A percentile compares a stretch with the other conserved stretches of the same genome.
Conservation (phyloP, 2,113 vertebrate species). For the Corvus hawaiiensis region DNA sequence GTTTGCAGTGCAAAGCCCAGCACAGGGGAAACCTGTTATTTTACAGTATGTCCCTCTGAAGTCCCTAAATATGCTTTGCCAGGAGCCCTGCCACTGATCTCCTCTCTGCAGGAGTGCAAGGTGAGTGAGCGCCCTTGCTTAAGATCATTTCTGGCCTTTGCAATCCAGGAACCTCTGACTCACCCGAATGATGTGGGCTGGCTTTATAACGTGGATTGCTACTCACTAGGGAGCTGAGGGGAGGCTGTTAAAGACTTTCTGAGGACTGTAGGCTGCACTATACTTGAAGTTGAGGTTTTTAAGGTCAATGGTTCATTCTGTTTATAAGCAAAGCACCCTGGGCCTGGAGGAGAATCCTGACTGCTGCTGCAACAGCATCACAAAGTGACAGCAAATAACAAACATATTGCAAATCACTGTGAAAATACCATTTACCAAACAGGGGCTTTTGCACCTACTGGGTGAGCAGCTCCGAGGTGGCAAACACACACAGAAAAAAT, state of each 20-base stretch:
- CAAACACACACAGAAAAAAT: not conserved
- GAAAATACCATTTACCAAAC: not conserved
- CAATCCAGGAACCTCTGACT: conserved; percentile 22
- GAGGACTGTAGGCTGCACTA: conserved; percentile 33
- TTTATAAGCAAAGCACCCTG: not conserved
- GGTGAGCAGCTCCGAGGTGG: not conserved
- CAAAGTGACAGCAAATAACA: not conserved
- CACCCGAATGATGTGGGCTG: not conserved
- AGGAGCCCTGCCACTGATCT: not conserved
- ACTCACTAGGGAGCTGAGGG: conserved; percentile 20
- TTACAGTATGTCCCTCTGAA: not conserved
- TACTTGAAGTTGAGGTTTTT: conserved; percentile 34
- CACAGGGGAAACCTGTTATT: not conserved
- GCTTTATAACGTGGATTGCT: not conserved
- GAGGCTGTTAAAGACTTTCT: conserved; percentile 38
- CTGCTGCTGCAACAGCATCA: not conserved
- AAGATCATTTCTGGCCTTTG: conserved; percentile 35
- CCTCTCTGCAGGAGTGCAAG: not conserved
- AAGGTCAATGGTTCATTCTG: conserved; percentile 30
- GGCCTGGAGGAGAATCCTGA: not conserved
- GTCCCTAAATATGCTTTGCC: not conserved
- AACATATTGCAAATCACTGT: not conserved
- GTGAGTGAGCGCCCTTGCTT: conserved; percentile 30
- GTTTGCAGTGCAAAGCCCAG: not conserved
- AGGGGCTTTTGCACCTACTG: not conserved